phyloP scores from a whole-genome alignment of 37 sponge, comb jelly and placozoan species.

The Sycon ciliatum region DNA sequence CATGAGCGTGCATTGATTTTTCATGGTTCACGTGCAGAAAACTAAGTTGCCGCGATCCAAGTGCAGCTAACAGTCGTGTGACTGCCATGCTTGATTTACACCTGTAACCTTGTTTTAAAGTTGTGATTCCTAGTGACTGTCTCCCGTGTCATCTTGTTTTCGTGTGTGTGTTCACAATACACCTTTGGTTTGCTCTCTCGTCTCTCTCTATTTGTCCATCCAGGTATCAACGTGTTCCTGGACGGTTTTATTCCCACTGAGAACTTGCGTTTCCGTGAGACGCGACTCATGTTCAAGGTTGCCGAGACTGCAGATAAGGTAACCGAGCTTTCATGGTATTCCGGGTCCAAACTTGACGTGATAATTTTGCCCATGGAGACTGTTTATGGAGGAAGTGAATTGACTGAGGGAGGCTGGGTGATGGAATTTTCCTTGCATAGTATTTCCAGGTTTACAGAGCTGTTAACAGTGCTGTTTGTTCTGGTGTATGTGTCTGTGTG shows the following conservation, averaged over 20 bases:
- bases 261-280: constrained; percentile 88
- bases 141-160: not conserved
- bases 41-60: too few relatives aligned
- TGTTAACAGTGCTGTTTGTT: too few relatives aligned
- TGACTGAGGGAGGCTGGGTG: too few relatives aligned
- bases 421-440: too few relatives aligned
- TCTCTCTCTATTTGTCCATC: not conserved
- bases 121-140: too few relatives aligned
- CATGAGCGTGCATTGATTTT: too few relatives aligned
- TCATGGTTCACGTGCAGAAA: too few relatives aligned
- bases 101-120: not conserved
- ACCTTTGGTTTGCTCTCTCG: not conserved
- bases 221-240: constrained; percentile 96
- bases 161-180: not conserved
- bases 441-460: too few relatives aligned
- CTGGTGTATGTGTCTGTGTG: constrained; percentile 12
- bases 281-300: constrained; percentile 86
- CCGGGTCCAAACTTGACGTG: too few relatives aligned
- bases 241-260: constrained; percentile 97
- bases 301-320: constrained; percentile 85
- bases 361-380: too few relatives aligned
- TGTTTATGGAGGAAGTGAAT: too few relatives aligned
- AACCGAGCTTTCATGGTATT: too few relatives aligned
- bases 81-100: not conserved
- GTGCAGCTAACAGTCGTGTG: not conserved